Conservation (phyloP, 2,888 invertebrate genomes). For the Hydropsyche betteni region DNA sequence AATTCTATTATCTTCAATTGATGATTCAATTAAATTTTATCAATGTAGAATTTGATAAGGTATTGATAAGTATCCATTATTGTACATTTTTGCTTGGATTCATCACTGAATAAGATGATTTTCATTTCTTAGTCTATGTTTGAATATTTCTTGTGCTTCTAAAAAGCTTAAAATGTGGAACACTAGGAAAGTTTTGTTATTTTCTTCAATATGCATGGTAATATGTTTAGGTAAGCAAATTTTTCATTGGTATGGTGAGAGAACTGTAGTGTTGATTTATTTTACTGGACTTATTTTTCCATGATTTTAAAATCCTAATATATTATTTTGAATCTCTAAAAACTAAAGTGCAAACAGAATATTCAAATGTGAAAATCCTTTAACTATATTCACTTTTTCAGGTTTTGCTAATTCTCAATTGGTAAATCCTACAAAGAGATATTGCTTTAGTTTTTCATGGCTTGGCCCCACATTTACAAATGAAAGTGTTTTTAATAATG, state of each 20-base stretch:
- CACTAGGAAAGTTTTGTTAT: too few species aligned
- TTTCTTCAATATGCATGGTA: too few species aligned
- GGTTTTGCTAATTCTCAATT: conserved; percentile 40
- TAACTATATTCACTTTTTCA: conserved; percentile 26
- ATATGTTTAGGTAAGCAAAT: too few species aligned
- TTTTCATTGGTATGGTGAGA: too few species aligned
- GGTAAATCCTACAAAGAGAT: conserved; percentile 37
- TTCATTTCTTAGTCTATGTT: too few species aligned
- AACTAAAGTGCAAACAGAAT: too few species aligned
- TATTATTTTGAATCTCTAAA: too few species aligned
- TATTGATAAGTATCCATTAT: background rate
- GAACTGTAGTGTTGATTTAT: too few species aligned
- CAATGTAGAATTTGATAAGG: background rate
- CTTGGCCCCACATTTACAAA: conserved; percentile 71
- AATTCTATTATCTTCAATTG: too few species aligned
- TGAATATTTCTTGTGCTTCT: background rate
- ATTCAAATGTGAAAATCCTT: background rate
- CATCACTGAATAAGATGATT: background rate
- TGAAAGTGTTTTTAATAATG: conserved; percentile 63
- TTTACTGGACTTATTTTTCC: too few species aligned
- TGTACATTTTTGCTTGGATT: background rate
- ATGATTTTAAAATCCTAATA: too few species aligned
- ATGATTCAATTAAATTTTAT: background rate
- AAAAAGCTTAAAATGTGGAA: conserved; percentile 6
- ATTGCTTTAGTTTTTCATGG: conserved; percentile 76